A percentile compares a stretch with the other conserved stretches of the same genome.
Conservation (phyloP, 2,113 vertebrate genomes). For the Solea senegalensis region DNA sequence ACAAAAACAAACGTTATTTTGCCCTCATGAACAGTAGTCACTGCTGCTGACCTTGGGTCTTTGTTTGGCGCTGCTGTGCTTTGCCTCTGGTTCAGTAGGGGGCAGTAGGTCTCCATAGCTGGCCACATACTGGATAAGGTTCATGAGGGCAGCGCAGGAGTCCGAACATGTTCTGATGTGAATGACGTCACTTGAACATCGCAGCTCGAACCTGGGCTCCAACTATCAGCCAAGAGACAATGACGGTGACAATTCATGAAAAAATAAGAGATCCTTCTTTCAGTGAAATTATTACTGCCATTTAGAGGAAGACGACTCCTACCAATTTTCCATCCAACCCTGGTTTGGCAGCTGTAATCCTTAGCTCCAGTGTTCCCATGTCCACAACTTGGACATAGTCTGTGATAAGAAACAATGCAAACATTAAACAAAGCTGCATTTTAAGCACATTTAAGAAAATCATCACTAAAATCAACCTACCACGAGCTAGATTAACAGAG, state of each 20-base stretch:
- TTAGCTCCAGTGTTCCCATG: slow-evolving; percentile 94
- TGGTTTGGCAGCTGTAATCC: slow-evolving; percentile 91
- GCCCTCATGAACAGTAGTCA: not conserved
- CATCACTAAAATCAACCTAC: slow-evolving; percentile 69
- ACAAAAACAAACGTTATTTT: no score
- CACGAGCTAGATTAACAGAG: slow-evolving; percentile 89
- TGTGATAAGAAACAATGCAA: slow-evolving; percentile 60
- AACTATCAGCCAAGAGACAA: slow-evolving; percentile 69
- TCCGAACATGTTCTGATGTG: slow-evolving; percentile 95
- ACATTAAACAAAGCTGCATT: not conserved
- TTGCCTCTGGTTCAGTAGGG: slow-evolving; percentile 80
- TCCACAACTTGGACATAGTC: slow-evolving; percentile 98
- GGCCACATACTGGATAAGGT: slow-evolving; percentile 97
- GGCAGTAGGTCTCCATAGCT: slow-evolving; percentile 93
- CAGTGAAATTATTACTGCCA: not conserved
- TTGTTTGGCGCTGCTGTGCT: slow-evolving; percentile 78
- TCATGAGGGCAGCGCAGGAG: slow-evolving; percentile 97
- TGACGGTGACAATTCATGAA: not conserved
- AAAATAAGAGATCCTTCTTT: not conserved
- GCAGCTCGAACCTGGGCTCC: slow-evolving; percentile 92
- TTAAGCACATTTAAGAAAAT: not conserved
- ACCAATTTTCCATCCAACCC: slow-evolving; percentile 87
- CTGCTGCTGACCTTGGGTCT: slow-evolving; percentile 85
- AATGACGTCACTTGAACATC: slow-evolving; percentile 96
- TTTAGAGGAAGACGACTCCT: slow-evolving; percentile 48